Base-by-base conservation (phyloP, 2,113 vertebrate genomes). In the Dicerorhinus sumatrensis region DNA sequence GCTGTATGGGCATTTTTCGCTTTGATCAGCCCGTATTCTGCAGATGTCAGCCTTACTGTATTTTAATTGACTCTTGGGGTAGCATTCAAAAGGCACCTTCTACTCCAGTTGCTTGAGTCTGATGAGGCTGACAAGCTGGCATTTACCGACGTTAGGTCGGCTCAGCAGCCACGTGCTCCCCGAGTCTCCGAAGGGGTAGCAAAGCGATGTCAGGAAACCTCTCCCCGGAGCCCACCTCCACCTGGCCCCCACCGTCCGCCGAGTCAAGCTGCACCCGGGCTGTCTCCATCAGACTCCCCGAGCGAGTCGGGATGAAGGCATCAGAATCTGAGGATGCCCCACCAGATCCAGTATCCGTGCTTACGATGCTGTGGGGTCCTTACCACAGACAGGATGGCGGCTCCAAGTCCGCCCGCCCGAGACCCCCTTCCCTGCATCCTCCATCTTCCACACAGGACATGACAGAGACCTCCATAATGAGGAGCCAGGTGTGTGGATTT, bases 21-120 rank as follows among this genome's bases (percentile, higher is more conserved):
- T 99, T 99, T 99, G 98, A 99, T 99, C 98, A 99, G 91, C 77
- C 96, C 23, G 81, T 93, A 98, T 98, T 96, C 98, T 97, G 98
- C 98, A 98, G 98, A 98, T 99, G 99, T 99, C 99, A 99, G 98
- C 98, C 99, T 98, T 98, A 97, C 99, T 98, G 98, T 98, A 98
- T 98, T 99, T 99, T 99, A 99, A 99, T 99, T 99, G 99, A 99
- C 98, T 99, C 98, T 96, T 13, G 94, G 98, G 98, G 98, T 97
- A 98, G 98, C 98, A 96, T 98, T 98, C 98, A 98, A 98, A 99
- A 98, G 98, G 96, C 98, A 97, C 93, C 98, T 98, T 98, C 98
- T 98, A 98, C 98, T 98, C 97, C 31, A 5, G 93, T 97, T 91
- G 96, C 98, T 96, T 97, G 95, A 90, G 96, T 98, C 98, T 98